phyloP scores from a whole-genome alignment of 2,888 invertebrate species.

The Sarcophaga rosellei region DNA sequence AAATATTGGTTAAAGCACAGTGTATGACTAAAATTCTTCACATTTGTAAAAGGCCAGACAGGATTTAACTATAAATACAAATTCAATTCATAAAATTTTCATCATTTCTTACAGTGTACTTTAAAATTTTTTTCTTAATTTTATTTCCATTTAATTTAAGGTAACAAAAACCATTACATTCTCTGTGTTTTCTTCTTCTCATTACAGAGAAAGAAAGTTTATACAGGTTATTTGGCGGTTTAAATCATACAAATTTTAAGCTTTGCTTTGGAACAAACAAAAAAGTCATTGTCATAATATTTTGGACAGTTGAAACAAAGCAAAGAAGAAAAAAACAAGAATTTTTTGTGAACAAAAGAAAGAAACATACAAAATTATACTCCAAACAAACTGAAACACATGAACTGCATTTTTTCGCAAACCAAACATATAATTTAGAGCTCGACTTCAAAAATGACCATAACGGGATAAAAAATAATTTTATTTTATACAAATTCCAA shows the following conservation, averaged over 20 bases:
- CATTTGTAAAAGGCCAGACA: too few species aligned
- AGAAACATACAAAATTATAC: background rate
- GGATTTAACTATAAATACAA: too few species aligned
- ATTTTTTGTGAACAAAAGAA: background rate
- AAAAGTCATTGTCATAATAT: background rate
- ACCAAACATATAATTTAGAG: slow-evolving; percentile 58
- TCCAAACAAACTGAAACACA: background rate
- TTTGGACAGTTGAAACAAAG: background rate
- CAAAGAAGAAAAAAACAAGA: background rate
- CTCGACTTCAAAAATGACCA: slow-evolving; percentile 30
- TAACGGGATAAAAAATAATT: slow-evolving; percentile 30
- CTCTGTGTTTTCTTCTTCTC: background rate
- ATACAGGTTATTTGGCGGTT: background rate
- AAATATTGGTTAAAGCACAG: too few species aligned
- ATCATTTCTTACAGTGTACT: too few species aligned
- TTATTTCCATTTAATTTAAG: too few species aligned
- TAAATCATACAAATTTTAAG: background rate
- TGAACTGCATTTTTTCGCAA: slow-evolving; percentile 6
- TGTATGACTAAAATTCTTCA: too few species aligned
- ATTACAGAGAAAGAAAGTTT: background rate
- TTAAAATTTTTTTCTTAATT: too few species aligned
- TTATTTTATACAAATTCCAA: background rate
- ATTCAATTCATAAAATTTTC: too few species aligned
- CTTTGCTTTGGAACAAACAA: background rate
- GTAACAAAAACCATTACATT: too few species aligned